phyloP scores from a whole-genome alignment of 2,888 invertebrate species.

The Pseudococcus jackbeardsleyi region DNA sequence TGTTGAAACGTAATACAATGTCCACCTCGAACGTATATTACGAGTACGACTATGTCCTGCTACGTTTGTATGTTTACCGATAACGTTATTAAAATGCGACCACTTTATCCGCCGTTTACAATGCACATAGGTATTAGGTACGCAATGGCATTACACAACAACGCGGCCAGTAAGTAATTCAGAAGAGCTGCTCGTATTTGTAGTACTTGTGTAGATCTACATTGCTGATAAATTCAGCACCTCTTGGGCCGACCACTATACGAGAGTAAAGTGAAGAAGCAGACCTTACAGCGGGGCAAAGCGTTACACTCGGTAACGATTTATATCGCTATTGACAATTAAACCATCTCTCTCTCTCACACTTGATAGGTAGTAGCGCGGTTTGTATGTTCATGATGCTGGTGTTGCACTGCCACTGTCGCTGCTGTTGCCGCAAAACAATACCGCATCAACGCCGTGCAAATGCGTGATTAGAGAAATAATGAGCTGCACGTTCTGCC shows the following conservation, averaged over 20 bases:
- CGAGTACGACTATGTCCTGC: neutral
- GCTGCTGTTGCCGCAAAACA: neutral
- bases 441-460: neutral
- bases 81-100: conserved; percentile 45
- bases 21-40: neutral
- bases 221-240: neutral
- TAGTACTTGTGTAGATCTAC: neutral
- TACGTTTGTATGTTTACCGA: neutral
- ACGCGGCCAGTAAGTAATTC: neutral
- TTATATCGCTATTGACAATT: conserved; percentile 8
- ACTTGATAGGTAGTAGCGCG: too few relatives aligned
- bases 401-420: neutral
- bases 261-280: neutral
- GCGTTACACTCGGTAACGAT: neutral
- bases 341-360: neutral
- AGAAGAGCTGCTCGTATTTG: conserved; percentile 6
- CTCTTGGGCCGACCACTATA: neutral
- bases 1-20: conserved; percentile 13
- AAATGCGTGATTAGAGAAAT: neutral
- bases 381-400: neutral
- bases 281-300: neutral
- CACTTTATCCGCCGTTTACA: neutral
- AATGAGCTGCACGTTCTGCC: neutral
- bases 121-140: neutral
- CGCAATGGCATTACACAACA: too few relatives aligned